These are phyloP conservation scores for Cololabis saira DNA, from an alignment of 2,113 vertebrate species.

Conservation along the genomic window DNA sequence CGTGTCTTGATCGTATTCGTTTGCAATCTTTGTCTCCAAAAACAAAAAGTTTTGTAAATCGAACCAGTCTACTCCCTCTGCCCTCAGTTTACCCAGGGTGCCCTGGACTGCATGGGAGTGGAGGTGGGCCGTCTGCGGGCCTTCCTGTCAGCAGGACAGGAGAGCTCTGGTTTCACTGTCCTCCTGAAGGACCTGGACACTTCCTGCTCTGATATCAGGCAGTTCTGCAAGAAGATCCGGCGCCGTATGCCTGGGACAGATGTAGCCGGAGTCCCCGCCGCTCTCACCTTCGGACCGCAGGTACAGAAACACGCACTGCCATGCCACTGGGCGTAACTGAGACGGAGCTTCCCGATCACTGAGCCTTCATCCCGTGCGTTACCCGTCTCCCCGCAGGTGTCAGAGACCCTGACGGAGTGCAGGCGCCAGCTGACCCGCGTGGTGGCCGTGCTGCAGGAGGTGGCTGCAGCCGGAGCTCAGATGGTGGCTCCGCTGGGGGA, in stretches of 20 bases:
- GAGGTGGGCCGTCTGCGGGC: constrained; percentile 90
- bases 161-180: constrained; percentile 84
- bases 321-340: not conserved
- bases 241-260: constrained; percentile 96
- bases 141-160: constrained; percentile 89
- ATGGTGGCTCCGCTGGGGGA: constrained; percentile 89
- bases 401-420: constrained; percentile 89
- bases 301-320: constrained; percentile 41
- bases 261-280: constrained; percentile 89
- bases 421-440: constrained; percentile 92
- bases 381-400: constrained; percentile 80
- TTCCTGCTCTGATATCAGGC: constrained; percentile 91
- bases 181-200: constrained; percentile 95
- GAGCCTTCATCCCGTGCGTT: not conserved
- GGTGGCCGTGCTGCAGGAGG: constrained; percentile 95
- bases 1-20: not conserved
- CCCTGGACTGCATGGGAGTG: constrained; percentile 94
- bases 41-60: not conserved
- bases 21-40: not conserved
- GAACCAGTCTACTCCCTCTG: not conserved
- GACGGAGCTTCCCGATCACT: accelerated
- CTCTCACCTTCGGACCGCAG: constrained; percentile 85
- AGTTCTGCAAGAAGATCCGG: constrained; percentile 98
- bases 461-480: constrained; percentile 92
- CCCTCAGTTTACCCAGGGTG: constrained; percentile 92